Conservation (phyloP, 2,888 invertebrate species). For the Cremastinae sp. region DNA sequence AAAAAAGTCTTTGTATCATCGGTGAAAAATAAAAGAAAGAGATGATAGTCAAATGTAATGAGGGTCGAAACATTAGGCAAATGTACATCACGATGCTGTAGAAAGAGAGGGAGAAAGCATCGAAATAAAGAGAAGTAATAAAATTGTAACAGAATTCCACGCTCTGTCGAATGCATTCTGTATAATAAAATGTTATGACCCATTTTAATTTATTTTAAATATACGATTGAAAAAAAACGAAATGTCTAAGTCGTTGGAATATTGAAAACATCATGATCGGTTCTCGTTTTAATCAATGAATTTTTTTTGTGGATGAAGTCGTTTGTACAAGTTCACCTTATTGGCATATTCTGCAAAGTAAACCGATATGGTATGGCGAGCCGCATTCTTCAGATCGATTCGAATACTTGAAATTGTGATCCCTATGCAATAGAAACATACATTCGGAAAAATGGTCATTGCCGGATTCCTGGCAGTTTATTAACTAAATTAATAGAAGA, state of each 20-base stretch:
- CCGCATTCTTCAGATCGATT: slow-evolving; percentile 23
- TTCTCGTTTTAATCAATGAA: slow-evolving; percentile 17
- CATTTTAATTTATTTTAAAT: slow-evolving; percentile 60
- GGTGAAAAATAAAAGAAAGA: slow-evolving; percentile 1
- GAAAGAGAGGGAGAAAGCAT: slow-evolving; percentile 33
- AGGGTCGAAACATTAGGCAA: slow-evolving; percentile 28
- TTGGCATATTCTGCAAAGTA: slow-evolving; percentile 17
- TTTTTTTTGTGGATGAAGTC: slow-evolving; percentile 48
- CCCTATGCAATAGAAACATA: slow-evolving; percentile 46
- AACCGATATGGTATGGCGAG: slow-evolving; percentile 23
- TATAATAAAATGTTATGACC: slow-evolving; percentile 60
- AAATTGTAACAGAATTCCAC: slow-evolving; percentile 66
- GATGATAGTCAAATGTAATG: slow-evolving; percentile 8
- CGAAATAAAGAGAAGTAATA: slow-evolving; percentile 45
- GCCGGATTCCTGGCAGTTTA: background rate
- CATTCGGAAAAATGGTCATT: slow-evolving; percentile 39
- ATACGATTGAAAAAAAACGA: slow-evolving; percentile 46
- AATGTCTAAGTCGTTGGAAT: slow-evolving; percentile 1
- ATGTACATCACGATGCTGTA: slow-evolving; percentile 46
- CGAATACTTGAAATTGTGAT: slow-evolving; percentile 26
- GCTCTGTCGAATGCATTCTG: slow-evolving; percentile 49
- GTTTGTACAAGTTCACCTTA: slow-evolving; percentile 43
- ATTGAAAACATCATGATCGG: background rate
- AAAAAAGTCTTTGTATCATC: slow-evolving; percentile 47
- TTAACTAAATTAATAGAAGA: slow-evolving; percentile 36